These are phyloP conservation scores for Geophilus truncorum DNA, from an alignment of 2,888 invertebrate genomes.

Conservation along the genomic window DNA sequence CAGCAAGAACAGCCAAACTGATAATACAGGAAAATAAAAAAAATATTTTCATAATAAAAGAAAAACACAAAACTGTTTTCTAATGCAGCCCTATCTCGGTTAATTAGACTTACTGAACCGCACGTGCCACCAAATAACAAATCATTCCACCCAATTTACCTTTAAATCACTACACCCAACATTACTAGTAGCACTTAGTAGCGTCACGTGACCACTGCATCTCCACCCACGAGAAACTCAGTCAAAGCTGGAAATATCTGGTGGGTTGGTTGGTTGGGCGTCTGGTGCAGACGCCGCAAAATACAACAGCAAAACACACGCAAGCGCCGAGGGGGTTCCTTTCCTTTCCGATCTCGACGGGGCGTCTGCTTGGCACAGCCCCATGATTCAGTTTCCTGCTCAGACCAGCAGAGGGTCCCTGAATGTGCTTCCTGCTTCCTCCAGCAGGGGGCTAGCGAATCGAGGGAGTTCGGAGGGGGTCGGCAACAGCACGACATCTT, in stretches of 20 bases:
- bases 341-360: not conserved
- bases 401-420: slow-evolving; percentile 13
- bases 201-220: not conserved
- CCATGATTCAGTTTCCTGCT: slow-evolving; percentile 34
- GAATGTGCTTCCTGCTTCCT: slow-evolving; percentile 32
- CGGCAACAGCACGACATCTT: slow-evolving; percentile 15
- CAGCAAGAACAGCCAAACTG: not conserved
- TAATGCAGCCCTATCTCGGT: not conserved
- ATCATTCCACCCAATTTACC: slow-evolving; percentile 9
- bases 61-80: not conserved
- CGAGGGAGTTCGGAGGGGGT: not conserved
- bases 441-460: slow-evolving; percentile 22
- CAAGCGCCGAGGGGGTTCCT: slow-evolving; percentile 29
- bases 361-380: slow-evolving; percentile 28
- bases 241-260: not conserved
- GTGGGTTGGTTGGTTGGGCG: not conserved
- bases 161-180: slow-evolving; percentile 17
- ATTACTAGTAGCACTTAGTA: not conserved
- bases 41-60: not conserved
- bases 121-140: not conserved
- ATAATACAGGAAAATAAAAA: not conserved
- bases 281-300: not conserved
- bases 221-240: not conserved
- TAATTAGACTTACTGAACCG: not conserved
- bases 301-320: slow-evolving; percentile 5